phyloP scores from a whole-genome alignment of 2,797 vertebrate species.

The Crenuchus spilurus region DNA sequence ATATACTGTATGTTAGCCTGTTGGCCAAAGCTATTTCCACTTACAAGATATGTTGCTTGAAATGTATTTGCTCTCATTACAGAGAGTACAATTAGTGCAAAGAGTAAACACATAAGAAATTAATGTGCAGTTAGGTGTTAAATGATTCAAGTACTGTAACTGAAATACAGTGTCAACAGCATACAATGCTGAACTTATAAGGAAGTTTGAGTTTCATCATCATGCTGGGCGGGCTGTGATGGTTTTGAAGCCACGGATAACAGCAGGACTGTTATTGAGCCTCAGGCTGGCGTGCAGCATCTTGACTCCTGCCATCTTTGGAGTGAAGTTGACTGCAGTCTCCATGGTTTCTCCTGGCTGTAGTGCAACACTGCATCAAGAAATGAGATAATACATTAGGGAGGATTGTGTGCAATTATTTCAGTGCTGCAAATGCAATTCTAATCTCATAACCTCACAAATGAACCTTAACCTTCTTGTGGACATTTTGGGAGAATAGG shows the following conservation, averaged over 20 bases:
- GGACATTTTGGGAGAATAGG: not conserved
- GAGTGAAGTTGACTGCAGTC: slow-evolving; percentile 61
- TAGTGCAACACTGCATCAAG: slow-evolving; percentile 63
- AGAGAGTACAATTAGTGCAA: not conserved
- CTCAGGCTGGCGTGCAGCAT: slow-evolving; percentile 75
- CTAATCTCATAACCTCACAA: not conserved
- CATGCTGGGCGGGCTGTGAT: slow-evolving; percentile 61
- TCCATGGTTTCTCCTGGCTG: slow-evolving; percentile 57
- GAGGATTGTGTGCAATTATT: not conserved
- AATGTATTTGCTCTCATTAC: not conserved
- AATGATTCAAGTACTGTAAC: not conserved
- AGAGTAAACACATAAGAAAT: not conserved
- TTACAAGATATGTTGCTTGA: not conserved
- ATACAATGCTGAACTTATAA: not conserved
- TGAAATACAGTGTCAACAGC: not conserved
- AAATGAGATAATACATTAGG: not conserved
- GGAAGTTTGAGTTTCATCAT: not conserved
- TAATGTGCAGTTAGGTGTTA: not conserved
- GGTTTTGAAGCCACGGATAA: slow-evolving; percentile 73
- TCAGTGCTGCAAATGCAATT: not conserved
- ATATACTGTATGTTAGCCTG: too few species aligned
- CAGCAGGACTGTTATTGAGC: slow-evolving; percentile 49
- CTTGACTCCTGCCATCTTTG: slow-evolving; percentile 66
- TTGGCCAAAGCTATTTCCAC: not conserved
- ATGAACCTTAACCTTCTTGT: not conserved